Conservation (phyloP, 2,888 invertebrate genomes). For the Deilephila porcellus region DNA sequence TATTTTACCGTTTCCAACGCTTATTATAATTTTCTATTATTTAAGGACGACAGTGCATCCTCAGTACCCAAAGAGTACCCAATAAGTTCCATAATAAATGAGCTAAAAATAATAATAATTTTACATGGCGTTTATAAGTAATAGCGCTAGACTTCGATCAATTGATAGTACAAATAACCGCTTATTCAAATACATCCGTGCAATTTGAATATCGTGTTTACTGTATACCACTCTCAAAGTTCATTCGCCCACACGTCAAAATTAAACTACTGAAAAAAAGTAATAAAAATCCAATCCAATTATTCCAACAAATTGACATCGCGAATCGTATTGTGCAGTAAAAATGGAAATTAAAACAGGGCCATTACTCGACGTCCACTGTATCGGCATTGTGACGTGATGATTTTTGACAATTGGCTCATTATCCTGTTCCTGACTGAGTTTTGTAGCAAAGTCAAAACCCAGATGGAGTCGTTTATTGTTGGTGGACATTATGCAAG, state of each 20-base stretch:
- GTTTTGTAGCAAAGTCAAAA: not conserved
- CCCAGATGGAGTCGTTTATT: slow-evolving; percentile 41
- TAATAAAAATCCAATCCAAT: slow-evolving; percentile 33
- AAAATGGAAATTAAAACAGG: slow-evolving; percentile 13
- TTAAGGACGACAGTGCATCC: too few species aligned
- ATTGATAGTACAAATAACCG: too few species aligned
- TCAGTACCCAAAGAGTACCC: too few species aligned
- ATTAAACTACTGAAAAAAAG: slow-evolving; percentile 32
- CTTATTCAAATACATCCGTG: too few species aligned
- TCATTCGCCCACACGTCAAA: slow-evolving; percentile 33
- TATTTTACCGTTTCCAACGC: too few species aligned
- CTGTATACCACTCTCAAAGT: not conserved
- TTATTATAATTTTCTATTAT: too few species aligned
- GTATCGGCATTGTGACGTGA: slow-evolving; percentile 9
- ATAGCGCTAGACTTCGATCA: too few species aligned
- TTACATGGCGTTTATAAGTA: too few species aligned
- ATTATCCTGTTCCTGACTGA: not conserved
- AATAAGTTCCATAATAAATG: too few species aligned
- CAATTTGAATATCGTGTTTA: not conserved
- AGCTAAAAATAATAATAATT: too few species aligned
- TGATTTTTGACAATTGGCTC: slow-evolving; percentile 13
- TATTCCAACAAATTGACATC: slow-evolving; percentile 17
- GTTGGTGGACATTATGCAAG: slow-evolving; percentile 39
- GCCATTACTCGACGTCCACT: not conserved
- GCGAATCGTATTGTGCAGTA: slow-evolving; percentile 10